Conservation (phyloP, 2,797 vertebrate genomes). For the Eulemur mongoz region DNA sequence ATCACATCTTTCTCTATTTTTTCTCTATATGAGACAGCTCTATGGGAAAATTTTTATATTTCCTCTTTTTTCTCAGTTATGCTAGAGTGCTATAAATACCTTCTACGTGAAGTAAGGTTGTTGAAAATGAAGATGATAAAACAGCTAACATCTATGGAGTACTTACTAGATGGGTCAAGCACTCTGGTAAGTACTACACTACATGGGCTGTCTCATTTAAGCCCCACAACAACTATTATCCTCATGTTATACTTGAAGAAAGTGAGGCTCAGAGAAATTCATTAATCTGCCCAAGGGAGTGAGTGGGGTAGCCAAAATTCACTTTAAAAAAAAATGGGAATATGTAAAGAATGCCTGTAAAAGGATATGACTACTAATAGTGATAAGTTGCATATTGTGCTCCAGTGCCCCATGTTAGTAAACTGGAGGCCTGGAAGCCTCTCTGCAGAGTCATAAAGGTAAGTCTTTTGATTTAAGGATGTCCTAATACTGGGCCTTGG, state of each 20-base stretch:
- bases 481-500: neutral
- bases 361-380: neutral
- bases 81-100: neutral
- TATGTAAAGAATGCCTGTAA: neutral
- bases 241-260: constrained; percentile 51
- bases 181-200: neutral
- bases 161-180: neutral
- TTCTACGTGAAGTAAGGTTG: neutral
- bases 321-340: neutral
- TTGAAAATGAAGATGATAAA: neutral
- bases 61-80: neutral
- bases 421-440: neutral
- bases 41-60: constrained; percentile 43
- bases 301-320: neutral
- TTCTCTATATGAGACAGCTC: neutral
- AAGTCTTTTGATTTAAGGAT: neutral
- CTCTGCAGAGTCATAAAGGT: neutral
- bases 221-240: neutral
- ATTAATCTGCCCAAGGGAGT: neutral
- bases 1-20: neutral
- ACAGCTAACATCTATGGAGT: neutral
- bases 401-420: neutral
- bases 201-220: neutral
- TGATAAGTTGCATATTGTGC: neutral
- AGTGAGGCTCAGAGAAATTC: constrained; percentile 5